Base-by-base conservation (phyloP, 2,888 invertebrate genomes). In the Drosophila bunnanda region DNA sequence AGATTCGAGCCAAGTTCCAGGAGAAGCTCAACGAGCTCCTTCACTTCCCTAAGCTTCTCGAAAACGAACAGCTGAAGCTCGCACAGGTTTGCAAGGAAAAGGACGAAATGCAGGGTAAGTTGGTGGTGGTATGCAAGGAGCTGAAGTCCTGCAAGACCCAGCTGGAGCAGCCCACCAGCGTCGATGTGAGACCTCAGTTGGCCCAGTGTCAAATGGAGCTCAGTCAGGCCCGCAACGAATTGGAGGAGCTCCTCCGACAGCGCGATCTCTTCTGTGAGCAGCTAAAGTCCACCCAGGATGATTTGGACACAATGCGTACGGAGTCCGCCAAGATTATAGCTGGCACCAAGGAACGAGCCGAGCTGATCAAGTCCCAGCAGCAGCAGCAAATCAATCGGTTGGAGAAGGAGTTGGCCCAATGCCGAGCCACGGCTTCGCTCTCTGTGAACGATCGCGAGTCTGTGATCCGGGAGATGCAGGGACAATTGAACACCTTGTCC, bases 301-400 rank as follows among this genome's bases (percentile, higher is more conserved):
- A 92, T 59, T 76, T 92, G n/a, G 91, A 91, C 34, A 89, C 88
- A 0, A 61, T 92, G 72, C 89, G 92, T n/a, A 83, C 88, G 0
- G 92, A 92, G 66, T 92, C 92, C 0, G 91, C 92, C 3, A 91
- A 91, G 73, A 92, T 92, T 15, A 91, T 92, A 43, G 90, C 90
- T 4, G 89, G 91, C 36, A 91, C 90, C 39, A 92, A 92, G 72
- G 92, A 92, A 43, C 80, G 92, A 5, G 86, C 91, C 36, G 91
- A 92, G 55, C 59, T 82, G 38, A 83, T 88, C 5, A 90, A 88
- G 9, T 72, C 74, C 36, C 82, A 89, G 32, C 79, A 91, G 46
- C 90, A 91, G 62, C 82, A 86, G 2, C 89, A 91, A 52, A 91
- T 92, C 54, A 90, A 92, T 78, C 75, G 83, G 4, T 81, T 92